phyloP scores from a whole-genome alignment of 2,888 invertebrate species.

The Argyresthia goedartella region DNA sequence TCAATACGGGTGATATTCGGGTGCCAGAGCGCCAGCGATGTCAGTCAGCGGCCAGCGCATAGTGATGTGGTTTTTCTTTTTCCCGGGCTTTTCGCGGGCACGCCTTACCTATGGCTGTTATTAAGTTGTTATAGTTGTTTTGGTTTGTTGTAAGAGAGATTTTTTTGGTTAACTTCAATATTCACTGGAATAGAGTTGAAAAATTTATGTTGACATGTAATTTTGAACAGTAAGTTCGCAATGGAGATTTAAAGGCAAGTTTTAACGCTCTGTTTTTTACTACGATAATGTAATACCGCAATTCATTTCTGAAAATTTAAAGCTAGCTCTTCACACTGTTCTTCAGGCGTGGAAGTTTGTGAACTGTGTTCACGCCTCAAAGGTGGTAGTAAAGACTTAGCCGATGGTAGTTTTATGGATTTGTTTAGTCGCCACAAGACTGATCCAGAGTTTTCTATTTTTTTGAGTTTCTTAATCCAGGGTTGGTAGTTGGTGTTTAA shows the following conservation, averaged over 20 bases:
- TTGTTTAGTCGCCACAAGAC: conserved; percentile 6
- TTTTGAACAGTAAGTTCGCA: not conserved
- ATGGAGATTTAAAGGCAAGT: conserved; percentile 6
- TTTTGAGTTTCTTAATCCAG: conserved; percentile 5
- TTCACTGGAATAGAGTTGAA: not conserved
- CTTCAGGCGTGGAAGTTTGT: not conserved
- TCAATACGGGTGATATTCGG: not conserved
- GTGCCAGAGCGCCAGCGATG: no score
- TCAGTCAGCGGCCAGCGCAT: not conserved
- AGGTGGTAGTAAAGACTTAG: conserved; percentile 3
- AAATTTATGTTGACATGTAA: conserved; percentile 2
- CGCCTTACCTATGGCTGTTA: not conserved
- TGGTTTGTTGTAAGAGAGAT: not conserved
- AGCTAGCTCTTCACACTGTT: conserved; percentile 8
- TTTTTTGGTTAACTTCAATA: not conserved
- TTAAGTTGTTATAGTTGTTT: not conserved
- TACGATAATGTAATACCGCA: conserved; percentile 5
- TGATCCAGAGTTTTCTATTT: conserved; percentile 4
- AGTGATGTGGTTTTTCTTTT: not conserved
- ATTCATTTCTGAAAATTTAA: conserved; percentile 3
- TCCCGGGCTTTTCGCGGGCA: not conserved
- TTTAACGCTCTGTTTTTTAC: conserved; percentile 7
- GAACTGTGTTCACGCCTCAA: not conserved
- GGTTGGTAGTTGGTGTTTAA: not conserved
- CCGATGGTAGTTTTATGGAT: not conserved